These are phyloP conservation scores for Saguinus imperator DNA, from an alignment of 2,113 vertebrate species.

Conservation along the genomic window DNA sequence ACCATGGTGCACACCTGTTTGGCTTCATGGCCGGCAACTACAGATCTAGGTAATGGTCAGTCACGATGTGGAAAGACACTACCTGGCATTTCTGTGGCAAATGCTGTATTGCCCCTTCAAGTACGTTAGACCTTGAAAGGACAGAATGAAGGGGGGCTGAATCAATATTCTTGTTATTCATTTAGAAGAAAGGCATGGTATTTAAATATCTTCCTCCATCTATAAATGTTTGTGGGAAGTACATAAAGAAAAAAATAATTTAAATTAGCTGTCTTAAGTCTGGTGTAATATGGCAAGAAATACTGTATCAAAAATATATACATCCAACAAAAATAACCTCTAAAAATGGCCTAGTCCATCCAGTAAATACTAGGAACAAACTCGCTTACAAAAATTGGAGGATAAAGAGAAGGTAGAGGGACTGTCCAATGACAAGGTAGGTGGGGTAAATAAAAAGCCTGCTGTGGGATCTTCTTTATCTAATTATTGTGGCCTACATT, in stretches of 20 bases:
- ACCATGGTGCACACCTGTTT: background rate
- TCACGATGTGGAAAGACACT: background rate
- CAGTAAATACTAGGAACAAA: background rate
- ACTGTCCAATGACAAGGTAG: background rate
- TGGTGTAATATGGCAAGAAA: background rate
- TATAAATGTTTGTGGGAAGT: background rate
- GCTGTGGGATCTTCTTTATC: background rate
- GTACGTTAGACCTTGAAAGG: background rate
- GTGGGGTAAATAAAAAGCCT: background rate
- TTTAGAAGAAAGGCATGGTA: background rate
- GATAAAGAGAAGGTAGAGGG: background rate
- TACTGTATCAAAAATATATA: background rate
- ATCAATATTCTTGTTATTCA: background rate
- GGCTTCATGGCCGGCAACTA: background rate
- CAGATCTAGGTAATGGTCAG: background rate
- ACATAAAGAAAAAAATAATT: background rate
- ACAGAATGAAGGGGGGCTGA: background rate
- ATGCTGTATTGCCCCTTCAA: background rate
- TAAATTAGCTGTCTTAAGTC: constrained; percentile 38
- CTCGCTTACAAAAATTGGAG: background rate
- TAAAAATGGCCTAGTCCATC: background rate
- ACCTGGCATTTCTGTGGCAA: background rate
- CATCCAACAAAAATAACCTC: background rate
- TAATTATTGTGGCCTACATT: background rate
- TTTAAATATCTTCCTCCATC: background rate